phyloP scores from a whole-genome alignment of 23 tunicate species.

The Pegea sp. region DNA sequence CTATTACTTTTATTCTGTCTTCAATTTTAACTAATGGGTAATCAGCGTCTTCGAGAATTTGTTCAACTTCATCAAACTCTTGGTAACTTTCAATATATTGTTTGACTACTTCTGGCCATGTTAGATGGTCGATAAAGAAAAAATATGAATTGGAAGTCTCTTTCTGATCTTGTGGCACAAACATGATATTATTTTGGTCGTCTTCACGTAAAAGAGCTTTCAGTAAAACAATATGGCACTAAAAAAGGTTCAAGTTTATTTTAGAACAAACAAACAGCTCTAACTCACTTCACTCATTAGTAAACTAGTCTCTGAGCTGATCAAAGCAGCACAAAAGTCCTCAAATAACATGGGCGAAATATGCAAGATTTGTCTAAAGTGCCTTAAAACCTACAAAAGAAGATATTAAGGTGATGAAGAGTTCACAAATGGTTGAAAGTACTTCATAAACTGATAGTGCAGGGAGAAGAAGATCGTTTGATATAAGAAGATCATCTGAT shows the following conservation, averaged over 20 bases:
- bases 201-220: conserved; percentile 59
- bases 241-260: conserved; percentile 3
- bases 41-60: conserved; percentile 19
- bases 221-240: conserved; percentile 48
- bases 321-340: conserved; percentile 86
- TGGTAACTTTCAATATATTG: conserved; percentile 36
- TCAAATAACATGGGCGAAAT: conserved; percentile 83
- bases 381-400: conserved; percentile 24
- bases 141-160: conserved; percentile 24
- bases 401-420: no score
- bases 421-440: not conserved
- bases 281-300: conserved; percentile 23
- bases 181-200: conserved; percentile 13
- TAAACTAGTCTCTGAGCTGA: conserved; percentile 42
- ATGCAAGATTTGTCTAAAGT: conserved; percentile 45
- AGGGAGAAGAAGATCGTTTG: conserved; percentile 25
- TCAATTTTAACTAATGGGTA: conserved; percentile 47
- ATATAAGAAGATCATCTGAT: conserved; percentile 39
- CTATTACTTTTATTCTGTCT: not conserved
- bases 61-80: conserved; percentile 10
- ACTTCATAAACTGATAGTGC: conserved; percentile 76
- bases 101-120: conserved; percentile 71
- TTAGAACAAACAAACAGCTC: not conserved
- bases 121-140: conserved; percentile 45
- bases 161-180: conserved; percentile 70